Base-by-base conservation (phyloP, 53 echinoderm and acorn worm genomes). In the Holothuria scabra region DNA sequence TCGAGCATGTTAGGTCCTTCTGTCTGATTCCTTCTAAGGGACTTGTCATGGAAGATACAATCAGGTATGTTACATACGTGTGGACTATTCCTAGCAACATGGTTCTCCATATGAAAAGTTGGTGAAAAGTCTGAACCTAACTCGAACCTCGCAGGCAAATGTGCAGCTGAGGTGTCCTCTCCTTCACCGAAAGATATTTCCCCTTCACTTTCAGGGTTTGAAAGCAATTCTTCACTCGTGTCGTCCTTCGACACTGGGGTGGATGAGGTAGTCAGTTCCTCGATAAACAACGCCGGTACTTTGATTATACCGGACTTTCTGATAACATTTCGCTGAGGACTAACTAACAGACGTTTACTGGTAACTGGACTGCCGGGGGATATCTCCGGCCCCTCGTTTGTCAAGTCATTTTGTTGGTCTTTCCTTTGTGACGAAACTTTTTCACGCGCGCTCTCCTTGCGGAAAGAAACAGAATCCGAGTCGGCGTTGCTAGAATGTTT, bases 41-140 rank as follows among this genome's bases (percentile, higher is more conserved):
- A 61, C 41, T 34, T 29, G 37, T 87, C 86, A 56, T 96, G 93
- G 57, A 90, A 96, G 66, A 96, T 96, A 31, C 96, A 96, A 65
- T 96, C 92, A 8, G 93, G 83, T 24, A 91, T 84, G 44, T 81
- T 70, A 81, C 95, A 95, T 62, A 74, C 60, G 24, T 72, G 41
- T 59, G 82, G n/a, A n/a, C 28, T 28, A 20, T 35, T 35, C 65
- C 20, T 63, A 18, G 18, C 0, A 52, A 52, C 52, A 52, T 52
- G 18, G 52, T 52, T n/a, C 58, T 30, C 58, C 31, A 18, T 56
- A 19, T 9, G 19, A 28, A 26, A 29, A 16, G 56, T 2, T 20
- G 62, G 22, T n/a, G 82, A 63, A 35, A 64, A 31, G 44, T 30
- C 25, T 22, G 64, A 81, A 41, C 60, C 82, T 12, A 81, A 14